Evolutionary conservation across 2,888 invertebrate species (phyloP).

Genomic region (Pherbina coryleti): DNA sequence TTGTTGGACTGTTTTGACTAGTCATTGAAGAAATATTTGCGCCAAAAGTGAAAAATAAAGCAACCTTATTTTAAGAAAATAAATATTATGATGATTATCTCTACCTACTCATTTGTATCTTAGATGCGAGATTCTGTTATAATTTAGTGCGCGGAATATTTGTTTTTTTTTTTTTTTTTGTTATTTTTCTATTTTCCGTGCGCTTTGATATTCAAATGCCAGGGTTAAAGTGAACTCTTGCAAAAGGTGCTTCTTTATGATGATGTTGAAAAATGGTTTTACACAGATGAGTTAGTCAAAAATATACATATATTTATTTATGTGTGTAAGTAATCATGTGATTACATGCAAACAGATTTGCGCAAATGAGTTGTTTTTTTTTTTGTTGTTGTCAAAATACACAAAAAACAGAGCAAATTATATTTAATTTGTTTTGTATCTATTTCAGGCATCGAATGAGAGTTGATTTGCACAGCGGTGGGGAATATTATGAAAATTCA

Average conservation of each 20-base stretch:
- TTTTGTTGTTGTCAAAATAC: too few species aligned
- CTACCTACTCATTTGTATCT: not conserved
- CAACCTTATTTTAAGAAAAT: not conserved
- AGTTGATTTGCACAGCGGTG: not conserved
- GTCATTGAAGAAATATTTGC: not conserved
- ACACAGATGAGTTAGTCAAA: not conserved
- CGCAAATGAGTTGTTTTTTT: not conserved
- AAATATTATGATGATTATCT: not conserved
- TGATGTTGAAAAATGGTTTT: not conserved
- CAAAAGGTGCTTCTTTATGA: not conserved
- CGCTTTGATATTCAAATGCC: constrained; percentile 21
- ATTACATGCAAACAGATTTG: not conserved
- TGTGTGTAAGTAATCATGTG: not conserved
- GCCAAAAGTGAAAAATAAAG: not conserved
- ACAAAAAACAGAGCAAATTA: not conserved
- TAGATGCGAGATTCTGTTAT: not conserved
- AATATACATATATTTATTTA: not conserved
- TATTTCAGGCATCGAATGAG: not conserved
- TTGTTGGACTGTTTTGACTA: not conserved
- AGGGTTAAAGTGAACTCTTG: constrained; percentile 23
- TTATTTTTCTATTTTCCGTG: not conserved
- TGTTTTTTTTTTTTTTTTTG: not conserved
- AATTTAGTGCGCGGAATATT: not conserved
- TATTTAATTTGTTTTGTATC: not conserved
- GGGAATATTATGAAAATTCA: not conserved